These are phyloP conservation scores for Zapornia atra DNA, from an alignment of 2,113 vertebrate genomes.

Conservation along the genomic window DNA sequence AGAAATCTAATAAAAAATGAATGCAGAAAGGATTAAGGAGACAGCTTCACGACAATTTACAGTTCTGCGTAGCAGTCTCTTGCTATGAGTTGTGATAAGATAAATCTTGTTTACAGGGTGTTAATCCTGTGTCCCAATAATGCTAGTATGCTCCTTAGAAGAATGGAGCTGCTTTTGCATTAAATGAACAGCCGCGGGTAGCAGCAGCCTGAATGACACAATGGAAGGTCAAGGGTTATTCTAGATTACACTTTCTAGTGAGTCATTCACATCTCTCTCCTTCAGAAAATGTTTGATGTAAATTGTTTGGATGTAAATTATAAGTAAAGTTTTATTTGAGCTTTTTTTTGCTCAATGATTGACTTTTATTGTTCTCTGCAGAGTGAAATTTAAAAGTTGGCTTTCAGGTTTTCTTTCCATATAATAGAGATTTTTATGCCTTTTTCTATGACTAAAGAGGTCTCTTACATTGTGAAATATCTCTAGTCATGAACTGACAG, in stretches of 20 bases:
- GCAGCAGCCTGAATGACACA: neutral
- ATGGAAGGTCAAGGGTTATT: neutral
- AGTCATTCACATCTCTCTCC: neutral
- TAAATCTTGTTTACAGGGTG: constrained; percentile 60
- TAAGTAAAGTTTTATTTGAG: neutral
- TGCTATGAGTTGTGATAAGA: constrained; percentile 29
- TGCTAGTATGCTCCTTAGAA: neutral
- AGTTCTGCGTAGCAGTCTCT: constrained; percentile 5
- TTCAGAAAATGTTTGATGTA: neutral
- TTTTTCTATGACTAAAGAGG: neutral
- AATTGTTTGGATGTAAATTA: neutral
- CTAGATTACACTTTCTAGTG: neutral
- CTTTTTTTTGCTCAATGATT: constrained; percentile 11
- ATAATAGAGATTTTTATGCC: neutral
- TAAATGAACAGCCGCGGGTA: neutral
- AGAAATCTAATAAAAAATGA: constrained; percentile 61
- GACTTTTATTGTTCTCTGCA: neutral
- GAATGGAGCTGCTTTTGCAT: neutral
- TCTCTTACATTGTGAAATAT: neutral
- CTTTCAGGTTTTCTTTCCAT: neutral
- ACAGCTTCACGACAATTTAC: constrained; percentile 40
- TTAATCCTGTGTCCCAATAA: constrained; percentile 41
- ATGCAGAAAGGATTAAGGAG: constrained; percentile 47
- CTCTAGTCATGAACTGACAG: neutral
- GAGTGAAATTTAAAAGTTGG: neutral